Base-by-base conservation (phyloP, 2,797 vertebrate species). In the Simalia tracyae region DNA sequence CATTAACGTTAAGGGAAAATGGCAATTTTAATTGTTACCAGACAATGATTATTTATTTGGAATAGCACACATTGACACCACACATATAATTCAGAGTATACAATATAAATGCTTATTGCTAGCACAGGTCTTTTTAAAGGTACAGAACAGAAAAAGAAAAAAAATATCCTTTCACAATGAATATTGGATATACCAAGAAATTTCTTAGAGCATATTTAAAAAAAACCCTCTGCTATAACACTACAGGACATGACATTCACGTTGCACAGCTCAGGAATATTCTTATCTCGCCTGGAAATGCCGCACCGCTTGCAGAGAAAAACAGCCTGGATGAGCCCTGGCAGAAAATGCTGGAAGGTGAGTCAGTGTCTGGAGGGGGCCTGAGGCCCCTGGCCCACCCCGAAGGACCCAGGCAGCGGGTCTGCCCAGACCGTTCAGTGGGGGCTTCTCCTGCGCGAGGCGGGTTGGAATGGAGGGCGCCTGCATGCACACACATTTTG, bases 91-190 rank as follows among this genome's bases (percentile, higher is more conserved):
- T 96, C 95, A 96, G 92, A 96, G 95, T 97, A 97, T 96, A 97
- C 56, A 94, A 94, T 96, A 97, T 97, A 97, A 97, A 97, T 97
- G 97, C 95, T 96, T 96, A 95, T 97, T 96, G 96, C 96, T 97
- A 97, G 96, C 96, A 97, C 96, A 96, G 93, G 94, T 94, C 96
- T 97, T 95, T 95, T 96, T 95, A 96, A 94, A 96, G 94, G 96
- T 96, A 97, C 96, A 96, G 96, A 96, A 93, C 93, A 95, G 91
- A 95, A 96, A 64, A 95, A 95, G 95, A 95, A 96, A 96, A 94
- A 95, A 95, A 96, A 95, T 95, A 97, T 95, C 90, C 96, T 94
- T 97, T 96, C 96, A 96, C 91, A 95, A 95, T 96, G 96, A 96
- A 94, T 96, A 94, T 93, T 95, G 96, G 96, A 94, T 92, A 96